phyloP scores from a whole-genome alignment of 2,113 vertebrate genomes.

The Lycocorax pyrrhopterus region DNA sequence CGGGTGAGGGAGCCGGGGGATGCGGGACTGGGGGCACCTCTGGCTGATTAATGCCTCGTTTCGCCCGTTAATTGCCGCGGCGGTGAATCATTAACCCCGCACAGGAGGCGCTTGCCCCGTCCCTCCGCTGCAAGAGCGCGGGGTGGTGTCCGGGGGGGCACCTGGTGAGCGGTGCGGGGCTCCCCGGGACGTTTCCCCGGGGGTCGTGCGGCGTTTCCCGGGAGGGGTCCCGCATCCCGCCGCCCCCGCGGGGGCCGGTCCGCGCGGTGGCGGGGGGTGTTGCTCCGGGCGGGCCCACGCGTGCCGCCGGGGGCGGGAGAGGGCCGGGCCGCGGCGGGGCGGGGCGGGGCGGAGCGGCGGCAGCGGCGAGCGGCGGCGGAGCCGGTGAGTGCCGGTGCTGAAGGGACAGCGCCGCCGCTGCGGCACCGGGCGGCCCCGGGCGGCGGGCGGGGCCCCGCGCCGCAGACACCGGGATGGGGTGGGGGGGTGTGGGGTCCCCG shows the following conservation, averaged over 20 bases:
- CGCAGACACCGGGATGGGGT: too few relatives aligned
- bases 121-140: not conserved
- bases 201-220: not conserved
- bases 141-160: not conserved
- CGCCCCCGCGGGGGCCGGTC: not conserved
- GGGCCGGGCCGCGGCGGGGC: not conserved
- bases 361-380: too few relatives aligned
- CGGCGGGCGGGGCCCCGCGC: too few relatives aligned
- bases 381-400: too few relatives aligned
- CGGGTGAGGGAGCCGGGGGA: not conserved
- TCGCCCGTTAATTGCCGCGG: not conserved
- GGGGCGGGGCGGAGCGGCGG: too few relatives aligned
- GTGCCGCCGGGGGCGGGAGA: not conserved
- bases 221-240: not conserved
- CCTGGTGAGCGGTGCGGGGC: not conserved
- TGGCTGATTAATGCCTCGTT: not conserved
- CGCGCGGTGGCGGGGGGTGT: not conserved
- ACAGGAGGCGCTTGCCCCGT: not conserved
- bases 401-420: too few relatives aligned
- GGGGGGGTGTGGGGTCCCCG: too few relatives aligned
- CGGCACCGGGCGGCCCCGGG: too few relatives aligned
- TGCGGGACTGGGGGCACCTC: not conserved
- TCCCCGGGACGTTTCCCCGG: too few relatives aligned
- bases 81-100: slow-evolving; percentile 1
- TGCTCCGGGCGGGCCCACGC: not conserved